Evolutionary conservation across 2,888 invertebrate genomes (phyloP).

Genomic region (Heliconius erato): DNA sequence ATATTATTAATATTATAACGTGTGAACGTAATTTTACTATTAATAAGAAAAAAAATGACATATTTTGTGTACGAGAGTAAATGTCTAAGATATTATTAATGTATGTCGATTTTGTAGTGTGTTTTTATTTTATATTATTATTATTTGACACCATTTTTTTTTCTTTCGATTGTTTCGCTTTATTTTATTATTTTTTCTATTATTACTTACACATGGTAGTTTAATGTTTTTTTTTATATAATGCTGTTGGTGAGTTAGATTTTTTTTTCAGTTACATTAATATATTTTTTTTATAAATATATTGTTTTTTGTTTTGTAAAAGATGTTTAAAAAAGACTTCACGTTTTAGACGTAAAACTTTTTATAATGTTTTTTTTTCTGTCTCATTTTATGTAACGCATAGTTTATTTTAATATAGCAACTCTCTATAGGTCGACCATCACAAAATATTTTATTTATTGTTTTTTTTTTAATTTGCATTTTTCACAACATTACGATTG

Average conservation of each 20-base stretch:
- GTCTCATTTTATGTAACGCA: slow-evolving; percentile 43
- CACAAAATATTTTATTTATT: slow-evolving; percentile 55
- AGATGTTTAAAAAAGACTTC: slow-evolving; percentile 27
- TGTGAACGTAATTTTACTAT: slow-evolving; percentile 55
- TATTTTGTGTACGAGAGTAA: slow-evolving; percentile 80
- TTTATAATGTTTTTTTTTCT: slow-evolving; percentile 41
- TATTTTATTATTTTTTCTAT: slow-evolving; percentile 74
- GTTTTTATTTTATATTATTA: slow-evolving; percentile 58
- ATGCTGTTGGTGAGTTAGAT: slow-evolving; percentile 68
- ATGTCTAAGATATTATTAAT: slow-evolving; percentile 56
- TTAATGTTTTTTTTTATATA: slow-evolving; percentile 70
- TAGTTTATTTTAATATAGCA: slow-evolving; percentile 38
- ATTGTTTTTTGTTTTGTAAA: slow-evolving; percentile 56
- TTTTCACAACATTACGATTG: slow-evolving; percentile 58
- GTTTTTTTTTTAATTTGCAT: slow-evolving; percentile 46
- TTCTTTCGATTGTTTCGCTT: slow-evolving; percentile 70
- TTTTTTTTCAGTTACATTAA: slow-evolving; percentile 60
- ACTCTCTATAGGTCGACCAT: slow-evolving; percentile 49
- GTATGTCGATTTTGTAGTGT: slow-evolving; percentile 53
- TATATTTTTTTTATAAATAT: slow-evolving; percentile 55
- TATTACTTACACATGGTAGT: slow-evolving; percentile 75
- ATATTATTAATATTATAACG: slow-evolving; percentile 43
- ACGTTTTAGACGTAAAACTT: slow-evolving; percentile 44
- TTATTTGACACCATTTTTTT: slow-evolving; percentile 56
- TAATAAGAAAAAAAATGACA: slow-evolving; percentile 79